phyloP scores from a whole-genome alignment of 2,888 invertebrate genomes.

The Acrocera orbiculus region DNA sequence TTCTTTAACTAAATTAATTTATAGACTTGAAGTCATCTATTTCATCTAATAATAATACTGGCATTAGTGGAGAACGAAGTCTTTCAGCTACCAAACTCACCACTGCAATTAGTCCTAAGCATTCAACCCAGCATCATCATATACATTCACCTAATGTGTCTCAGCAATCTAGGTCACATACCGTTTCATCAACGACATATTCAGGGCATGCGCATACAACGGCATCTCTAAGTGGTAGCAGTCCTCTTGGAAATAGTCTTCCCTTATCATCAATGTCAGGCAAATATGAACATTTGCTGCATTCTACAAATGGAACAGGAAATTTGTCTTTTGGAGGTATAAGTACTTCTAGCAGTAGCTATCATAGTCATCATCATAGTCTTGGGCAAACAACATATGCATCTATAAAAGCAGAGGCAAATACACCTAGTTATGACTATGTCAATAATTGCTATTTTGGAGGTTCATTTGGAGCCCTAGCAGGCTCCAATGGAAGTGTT shows the following conservation, averaged over 20 bases:
- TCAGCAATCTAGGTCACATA: conserved; percentile 9
- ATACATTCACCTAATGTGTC: conserved; percentile 12
- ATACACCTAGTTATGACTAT: conserved; percentile 29
- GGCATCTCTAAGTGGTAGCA: conserved; percentile 16
- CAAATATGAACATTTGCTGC: conserved; percentile 21
- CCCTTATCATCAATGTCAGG: conserved; percentile 15
- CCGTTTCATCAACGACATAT: conserved; percentile 8
- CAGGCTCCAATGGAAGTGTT: conserved; percentile 20
- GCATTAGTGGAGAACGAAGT: conserved; percentile 20
- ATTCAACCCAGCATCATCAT: conserved; percentile 16
- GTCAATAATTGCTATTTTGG: conserved; percentile 32
- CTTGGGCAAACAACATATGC: conserved; percentile 16
- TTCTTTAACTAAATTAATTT: neutral
- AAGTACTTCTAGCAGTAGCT: conserved; percentile 20
- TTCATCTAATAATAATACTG: conserved; percentile 15
- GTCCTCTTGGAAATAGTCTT: conserved; percentile 14
- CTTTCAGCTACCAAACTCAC: conserved; percentile 13
- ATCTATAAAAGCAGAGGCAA: conserved; percentile 28
- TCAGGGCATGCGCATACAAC: conserved; percentile 14
- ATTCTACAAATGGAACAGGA: conserved; percentile 14
- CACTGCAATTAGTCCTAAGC: conserved; percentile 14
- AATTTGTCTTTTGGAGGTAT: conserved; percentile 8
- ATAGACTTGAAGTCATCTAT: conserved; percentile 27
- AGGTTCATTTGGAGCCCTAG: conserved; percentile 25
- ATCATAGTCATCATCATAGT: conserved; percentile 19